Base-by-base conservation (phyloP, 2,888 invertebrate genomes). In the Leucoptera coffeella region DNA sequence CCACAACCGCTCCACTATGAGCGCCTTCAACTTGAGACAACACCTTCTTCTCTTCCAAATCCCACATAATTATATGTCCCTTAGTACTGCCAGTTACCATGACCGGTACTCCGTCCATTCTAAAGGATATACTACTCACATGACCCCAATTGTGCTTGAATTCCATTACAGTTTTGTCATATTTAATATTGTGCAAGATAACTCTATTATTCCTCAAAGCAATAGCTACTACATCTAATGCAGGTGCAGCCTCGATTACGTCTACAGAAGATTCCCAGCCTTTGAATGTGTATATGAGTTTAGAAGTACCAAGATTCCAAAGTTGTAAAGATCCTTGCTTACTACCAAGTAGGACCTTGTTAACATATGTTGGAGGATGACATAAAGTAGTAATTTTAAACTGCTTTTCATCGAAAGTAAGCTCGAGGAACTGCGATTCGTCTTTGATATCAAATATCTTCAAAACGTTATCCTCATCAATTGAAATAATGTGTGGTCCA, bases 21-120 rank as follows among this genome's bases (percentile, higher is more conserved):
- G 91, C 92, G 22, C 76, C 65, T 25, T 83, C 65, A 12, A 94
- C 57, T 54, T 94, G 94, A 32, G 85, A 85, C 29, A 84, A 73
- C 1, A 94, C 71, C 47, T 81, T 77, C 34, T 74, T 74, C 34
- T 90, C 82, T 43, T 91, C 89, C 22, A 99, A 71, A 59, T 96
- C 83, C 97, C 97, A 99, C 47, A 96, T 76, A 0, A 91, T 89
- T 37, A 97, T 76, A 43, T 92, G 86, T 0, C 99, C 97, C 23
- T 75, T 65, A 4, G 74, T 56, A 49, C 85, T 87, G 0, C 90
- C 89, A 3, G 88, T 84, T 0, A 86, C 82, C 87, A 96, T 85
- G 3, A 93, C 78, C 0, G 91, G 85, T 20, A 75, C 75, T 2
- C 84, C 90, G 50, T 95, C 94, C 27, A 84, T 81, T 38, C 94